phyloP scores from a whole-genome alignment of 2,797 vertebrate genomes.

The Liparis tanakae region DNA sequence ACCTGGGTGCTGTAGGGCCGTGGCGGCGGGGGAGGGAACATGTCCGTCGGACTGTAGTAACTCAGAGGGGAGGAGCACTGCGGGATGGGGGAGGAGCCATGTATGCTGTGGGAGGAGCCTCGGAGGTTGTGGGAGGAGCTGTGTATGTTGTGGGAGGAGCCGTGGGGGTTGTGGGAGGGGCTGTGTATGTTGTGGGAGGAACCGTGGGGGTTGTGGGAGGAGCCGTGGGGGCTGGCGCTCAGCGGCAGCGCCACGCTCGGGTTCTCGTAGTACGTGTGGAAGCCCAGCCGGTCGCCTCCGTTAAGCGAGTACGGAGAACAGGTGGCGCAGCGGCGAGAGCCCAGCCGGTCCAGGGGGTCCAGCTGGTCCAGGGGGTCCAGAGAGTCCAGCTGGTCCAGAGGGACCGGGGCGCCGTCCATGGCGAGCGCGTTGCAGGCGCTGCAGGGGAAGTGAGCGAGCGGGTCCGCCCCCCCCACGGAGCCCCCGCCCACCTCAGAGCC shows the following conservation, averaged over 20 bases:
- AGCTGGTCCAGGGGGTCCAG: slow-evolving; percentile 62
- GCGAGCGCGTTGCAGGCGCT: slow-evolving; percentile 90
- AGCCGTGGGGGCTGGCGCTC: slow-evolving; percentile 78
- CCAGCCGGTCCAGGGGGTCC: slow-evolving; percentile 28
- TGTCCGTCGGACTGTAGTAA: slow-evolving; percentile 79
- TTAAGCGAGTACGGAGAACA: slow-evolving; percentile 91
- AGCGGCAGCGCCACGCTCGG: slow-evolving; percentile 80
- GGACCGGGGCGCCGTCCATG: slow-evolving; percentile 80
- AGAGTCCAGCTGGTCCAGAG: slow-evolving; percentile 72
- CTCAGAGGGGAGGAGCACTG: slow-evolving; percentile 86
- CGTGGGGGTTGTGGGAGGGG: slow-evolving; percentile 71
- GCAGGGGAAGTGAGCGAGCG: slow-evolving; percentile 86
- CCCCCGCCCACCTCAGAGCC: slow-evolving; percentile 85
- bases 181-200: no score
- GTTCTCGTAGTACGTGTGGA: slow-evolving; percentile 89
- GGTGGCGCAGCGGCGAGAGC: slow-evolving; percentile 81
- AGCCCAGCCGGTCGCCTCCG: slow-evolving; percentile 89
- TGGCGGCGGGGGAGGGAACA: slow-evolving; percentile 82
- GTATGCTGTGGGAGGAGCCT: no score
- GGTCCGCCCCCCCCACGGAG: slow-evolving; percentile 68
- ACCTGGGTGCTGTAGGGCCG: slow-evolving; percentile 94
- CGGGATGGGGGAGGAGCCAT: slow-evolving; percentile 58
- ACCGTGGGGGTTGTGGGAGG: no score
- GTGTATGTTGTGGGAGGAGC: slow-evolving; percentile 55
- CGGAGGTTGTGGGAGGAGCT: no score